Percentiles rank a stretch among this genome's conserved stretches.
These are phyloP conservation scores for Metaphire vulgaris DNA, from an alignment of 1,140 invertebrate genomes.

Conservation along the genomic window DNA sequence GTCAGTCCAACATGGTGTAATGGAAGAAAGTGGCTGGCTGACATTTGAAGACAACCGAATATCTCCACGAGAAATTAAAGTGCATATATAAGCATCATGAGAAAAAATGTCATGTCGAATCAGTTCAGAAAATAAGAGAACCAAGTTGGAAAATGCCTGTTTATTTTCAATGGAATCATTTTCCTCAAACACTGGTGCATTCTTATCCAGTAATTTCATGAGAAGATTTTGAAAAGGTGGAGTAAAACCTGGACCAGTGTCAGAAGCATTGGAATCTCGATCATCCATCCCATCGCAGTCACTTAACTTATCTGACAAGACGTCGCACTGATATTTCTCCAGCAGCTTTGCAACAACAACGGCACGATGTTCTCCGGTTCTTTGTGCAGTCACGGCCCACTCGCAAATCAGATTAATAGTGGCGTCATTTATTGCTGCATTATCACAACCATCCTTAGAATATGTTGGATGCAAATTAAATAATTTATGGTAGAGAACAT, in stretches of 20 bases:
- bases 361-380: conserved; percentile 86
- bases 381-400: conserved; percentile 88
- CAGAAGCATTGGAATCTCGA: conserved; percentile 74
- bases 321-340: conserved; percentile 75
- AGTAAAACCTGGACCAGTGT: conserved; percentile 36
- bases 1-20: neutral
- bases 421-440: conserved; percentile 56
- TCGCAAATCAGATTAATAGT: conserved; percentile 85
- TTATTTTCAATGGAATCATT: conserved; percentile 49
- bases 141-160: conserved; percentile 83
- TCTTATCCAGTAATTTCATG: conserved; percentile 83
- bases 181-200: conserved; percentile 76
- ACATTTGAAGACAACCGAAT: conserved; percentile 44
- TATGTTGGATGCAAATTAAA: too few species aligned
- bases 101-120: conserved; percentile 93
- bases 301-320: conserved; percentile 53
- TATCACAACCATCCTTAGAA: too few species aligned
- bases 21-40: neutral
- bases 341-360: conserved; percentile 90
- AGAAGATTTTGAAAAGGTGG: conserved; percentile 85
- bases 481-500: conserved; percentile 73
- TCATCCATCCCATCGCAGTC: conserved; percentile 61
- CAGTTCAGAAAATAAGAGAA: conserved; percentile 89
- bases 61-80: conserved; percentile 88
- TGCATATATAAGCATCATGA: conserved; percentile 96